Conservation (phyloP, 1,140 invertebrate genomes). For the Monochamus saltuarius region DNA sequence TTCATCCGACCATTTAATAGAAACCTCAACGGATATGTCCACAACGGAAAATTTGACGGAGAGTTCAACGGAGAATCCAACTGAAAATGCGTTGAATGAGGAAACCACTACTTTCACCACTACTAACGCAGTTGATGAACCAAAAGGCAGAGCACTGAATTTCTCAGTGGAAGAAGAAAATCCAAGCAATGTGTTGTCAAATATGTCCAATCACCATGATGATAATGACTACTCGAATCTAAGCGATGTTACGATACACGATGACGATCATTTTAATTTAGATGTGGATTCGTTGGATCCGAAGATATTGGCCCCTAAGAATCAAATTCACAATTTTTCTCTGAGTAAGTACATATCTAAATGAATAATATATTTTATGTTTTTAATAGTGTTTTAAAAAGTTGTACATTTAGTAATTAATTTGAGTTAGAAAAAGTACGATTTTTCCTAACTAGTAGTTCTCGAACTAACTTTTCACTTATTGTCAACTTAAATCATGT, state of each 20-base stretch:
- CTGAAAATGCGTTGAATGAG: too few relatives aligned
- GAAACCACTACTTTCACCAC: not conserved
- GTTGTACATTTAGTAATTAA: too few relatives aligned
- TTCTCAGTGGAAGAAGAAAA: constrained; percentile 38
- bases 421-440: too few relatives aligned
- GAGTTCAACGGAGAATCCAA: too few relatives aligned
- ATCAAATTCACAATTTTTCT: constrained; percentile 27
- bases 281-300: constrained; percentile 48
- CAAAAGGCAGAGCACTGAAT: constrained; percentile 44
- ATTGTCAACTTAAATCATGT: too few relatives aligned
- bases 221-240: constrained; percentile 49
- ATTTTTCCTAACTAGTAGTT: too few relatives aligned
- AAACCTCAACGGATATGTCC: too few relatives aligned
- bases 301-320: constrained; percentile 45
- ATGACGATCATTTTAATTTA: constrained; percentile 59
- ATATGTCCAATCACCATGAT: constrained; percentile 14
- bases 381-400: too few relatives aligned
- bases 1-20: too few relatives aligned
- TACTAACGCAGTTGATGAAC: constrained; percentile 23
- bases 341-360: constrained; percentile 23
- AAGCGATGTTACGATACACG: constrained; percentile 69
- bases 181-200: constrained; percentile 28
- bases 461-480: too few relatives aligned
- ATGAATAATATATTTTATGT: too few relatives aligned
- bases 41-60: too few relatives aligned